Conservation (phyloP, 2,113 vertebrate species). For the Pseudopipra pipra region DNA sequence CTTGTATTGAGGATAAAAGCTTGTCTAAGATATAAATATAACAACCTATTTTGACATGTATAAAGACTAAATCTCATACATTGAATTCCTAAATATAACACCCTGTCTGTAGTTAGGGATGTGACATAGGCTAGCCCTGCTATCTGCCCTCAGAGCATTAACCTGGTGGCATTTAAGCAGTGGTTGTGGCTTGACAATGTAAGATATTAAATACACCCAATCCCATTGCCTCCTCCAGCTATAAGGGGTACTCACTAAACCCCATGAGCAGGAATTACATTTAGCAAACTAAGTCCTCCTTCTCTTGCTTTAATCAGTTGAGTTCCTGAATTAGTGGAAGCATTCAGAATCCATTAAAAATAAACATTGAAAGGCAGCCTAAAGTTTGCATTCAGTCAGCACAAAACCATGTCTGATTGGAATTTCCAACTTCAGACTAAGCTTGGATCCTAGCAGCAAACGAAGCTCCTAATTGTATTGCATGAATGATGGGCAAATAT, state of each 20-base stretch:
- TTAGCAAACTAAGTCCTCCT: neutral
- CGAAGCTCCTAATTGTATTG: neutral
- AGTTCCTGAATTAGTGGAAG: neutral
- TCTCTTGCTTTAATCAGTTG: neutral
- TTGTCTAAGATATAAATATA: neutral
- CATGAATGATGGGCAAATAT: neutral
- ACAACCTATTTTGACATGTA: neutral
- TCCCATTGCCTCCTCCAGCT: neutral
- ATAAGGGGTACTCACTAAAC: neutral
- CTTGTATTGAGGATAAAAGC: neutral
- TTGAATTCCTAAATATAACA: neutral
- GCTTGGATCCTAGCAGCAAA: neutral
- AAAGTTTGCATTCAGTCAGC: neutral
- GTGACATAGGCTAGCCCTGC: neutral
- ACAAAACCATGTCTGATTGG: neutral
- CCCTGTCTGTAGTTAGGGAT: neutral
- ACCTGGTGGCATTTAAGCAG: neutral
- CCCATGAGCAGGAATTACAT: neutral
- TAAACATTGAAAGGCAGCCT: neutral
- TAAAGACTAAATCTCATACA: neutral
- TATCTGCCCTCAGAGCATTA: slow-evolving; percentile 2
- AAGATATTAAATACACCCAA: neutral
- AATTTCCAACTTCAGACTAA: neutral
- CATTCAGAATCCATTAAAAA: neutral
- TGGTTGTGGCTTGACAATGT: neutral